Evolutionary conservation across 2,113 vertebrate genomes (phyloP), one percentile per base, ranked within the genome.

Genomic region (Gopherus flavomarginatus): DNA sequence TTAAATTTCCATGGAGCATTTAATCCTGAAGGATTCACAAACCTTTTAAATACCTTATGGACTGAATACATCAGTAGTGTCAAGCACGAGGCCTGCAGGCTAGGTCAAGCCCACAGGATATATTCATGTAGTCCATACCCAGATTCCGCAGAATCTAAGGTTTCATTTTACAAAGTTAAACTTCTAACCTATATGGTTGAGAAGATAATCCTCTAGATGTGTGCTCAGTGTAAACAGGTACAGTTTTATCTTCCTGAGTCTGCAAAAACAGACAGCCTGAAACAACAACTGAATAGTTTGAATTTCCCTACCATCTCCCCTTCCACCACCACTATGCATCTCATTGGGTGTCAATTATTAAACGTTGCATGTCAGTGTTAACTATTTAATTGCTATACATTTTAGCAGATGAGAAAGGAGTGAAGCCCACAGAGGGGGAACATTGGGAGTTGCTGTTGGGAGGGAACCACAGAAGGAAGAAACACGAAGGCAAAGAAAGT

Each of bases 261-360:
- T 78, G 75, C 26, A 84, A 94, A 94, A 57, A 11, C 14, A 81
- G 13, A 62, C 13, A 94, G 91, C 78, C 91, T 92, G 49, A 8
- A 75, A 35, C 2, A 82, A 10, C 80, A 95, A 88, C 86, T 52
- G 86, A 93, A n/a, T 93, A 92, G 83, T 65, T 79, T 49, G 52
- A 78, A 89, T 94, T 86, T 82, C 62, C 35, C 17, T n/a, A 69
- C 31, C 62, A 7, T 94, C 69, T 95, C 69, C 59, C 59, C 84
- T 94, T 14, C 26, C 85, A 42, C 93, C 94, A 59, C 69, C 62
- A 89, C 38, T 69, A 89, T 92, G 90, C 59, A 59, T 83, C 65
- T 94, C 87, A 96, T 96, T 91, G 88, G 79, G 96, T 62, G 88
- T 96, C 88, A 93, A 87, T 96, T 94, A 91, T 94, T 47, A 90